phyloP scores from a whole-genome alignment of 2,888 invertebrate species.

The Invenusta paracnida region DNA sequence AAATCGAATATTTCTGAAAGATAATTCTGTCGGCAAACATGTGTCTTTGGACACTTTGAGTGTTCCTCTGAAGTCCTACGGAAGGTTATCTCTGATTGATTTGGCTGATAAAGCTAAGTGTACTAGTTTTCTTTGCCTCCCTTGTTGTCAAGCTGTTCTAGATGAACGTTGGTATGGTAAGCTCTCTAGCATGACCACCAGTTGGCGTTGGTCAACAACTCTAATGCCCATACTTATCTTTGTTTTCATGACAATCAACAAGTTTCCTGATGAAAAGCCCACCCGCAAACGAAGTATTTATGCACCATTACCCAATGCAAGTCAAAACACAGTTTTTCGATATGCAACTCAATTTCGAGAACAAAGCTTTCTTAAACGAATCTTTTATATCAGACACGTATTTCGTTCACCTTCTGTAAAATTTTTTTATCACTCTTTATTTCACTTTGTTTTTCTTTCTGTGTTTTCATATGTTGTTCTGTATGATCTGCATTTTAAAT shows the following conservation, averaged over 20 bases:
- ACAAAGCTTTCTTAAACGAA: neutral
- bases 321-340: neutral
- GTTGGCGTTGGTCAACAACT: constrained; percentile 24
- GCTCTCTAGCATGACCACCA: neutral
- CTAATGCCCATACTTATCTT: neutral
- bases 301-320: neutral
- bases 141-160: constrained; percentile 36
- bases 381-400: neutral
- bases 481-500: constrained; percentile 27
- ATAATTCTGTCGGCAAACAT: constrained; percentile 31
- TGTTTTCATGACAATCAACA: neutral
- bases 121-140: constrained; percentile 36
- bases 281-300: neutral
- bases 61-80: constrained; percentile 28
- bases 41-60: constrained; percentile 24
- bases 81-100: constrained; percentile 33
- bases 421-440: constrained; percentile 36
- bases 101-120: constrained; percentile 36
- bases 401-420: neutral
- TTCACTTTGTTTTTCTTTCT: constrained; percentile 33
- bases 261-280: neutral
- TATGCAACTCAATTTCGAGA: neutral
- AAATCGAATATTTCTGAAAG: constrained; percentile 35
- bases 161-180: constrained; percentile 39
- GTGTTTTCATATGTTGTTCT: constrained; percentile 37